Percentiles rank a stretch among this genome's conserved stretches.
These are phyloP conservation scores for Carcina quercana DNA, from an alignment of 2,888 invertebrate genomes.

Conservation along the genomic window DNA sequence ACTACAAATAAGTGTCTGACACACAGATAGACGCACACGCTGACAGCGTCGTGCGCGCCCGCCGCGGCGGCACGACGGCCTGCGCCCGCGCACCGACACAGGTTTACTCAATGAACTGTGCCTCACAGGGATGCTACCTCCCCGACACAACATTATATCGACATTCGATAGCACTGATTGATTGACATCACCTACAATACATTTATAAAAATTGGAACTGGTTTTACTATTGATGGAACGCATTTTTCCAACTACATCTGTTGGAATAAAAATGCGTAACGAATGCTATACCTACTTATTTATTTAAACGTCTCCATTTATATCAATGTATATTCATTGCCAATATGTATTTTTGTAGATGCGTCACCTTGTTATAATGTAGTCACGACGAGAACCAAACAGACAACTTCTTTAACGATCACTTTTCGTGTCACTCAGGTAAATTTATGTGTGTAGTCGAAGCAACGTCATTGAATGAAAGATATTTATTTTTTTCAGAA, in stretches of 20 bases:
- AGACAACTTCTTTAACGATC: conserved; percentile 40
- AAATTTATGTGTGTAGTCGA: conserved; percentile 28
- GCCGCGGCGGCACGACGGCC: conserved; percentile 28
- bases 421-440: conserved; percentile 34
- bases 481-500: too few species aligned
- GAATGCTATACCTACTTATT: too few species aligned
- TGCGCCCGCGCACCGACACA: conserved; percentile 40
- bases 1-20: conserved; percentile 35
- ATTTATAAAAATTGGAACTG: not conserved
- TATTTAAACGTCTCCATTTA: not conserved
- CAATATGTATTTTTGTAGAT: conserved; percentile 49
- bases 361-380: conserved; percentile 53
- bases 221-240: not conserved
- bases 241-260: not conserved
- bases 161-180: too few species aligned
- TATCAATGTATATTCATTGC: conserved; percentile 17
- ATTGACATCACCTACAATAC: too few species aligned
- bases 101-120: conserved; percentile 62
- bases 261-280: too few species aligned
- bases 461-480: conserved; percentile 27
- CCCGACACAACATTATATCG: not conserved
- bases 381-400: conserved; percentile 34
- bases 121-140: conserved; percentile 27
- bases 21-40: conserved; percentile 26
- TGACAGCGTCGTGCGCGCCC: conserved; percentile 30